phyloP scores from a whole-genome alignment of 2,113 vertebrate species.

The Monopterus albus region DNA sequence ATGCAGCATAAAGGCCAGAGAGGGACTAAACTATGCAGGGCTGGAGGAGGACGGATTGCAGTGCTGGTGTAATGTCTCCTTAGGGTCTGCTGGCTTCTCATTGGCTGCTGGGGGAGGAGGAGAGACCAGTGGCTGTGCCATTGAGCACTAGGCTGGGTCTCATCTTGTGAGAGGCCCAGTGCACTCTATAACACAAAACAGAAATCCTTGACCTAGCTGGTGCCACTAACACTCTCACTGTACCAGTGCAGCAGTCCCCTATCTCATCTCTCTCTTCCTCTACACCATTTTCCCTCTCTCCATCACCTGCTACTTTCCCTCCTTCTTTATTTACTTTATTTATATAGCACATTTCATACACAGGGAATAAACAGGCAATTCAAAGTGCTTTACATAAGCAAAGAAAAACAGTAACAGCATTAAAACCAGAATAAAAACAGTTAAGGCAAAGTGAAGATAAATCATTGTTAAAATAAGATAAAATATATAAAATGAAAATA shows the following conservation, averaged over 20 bases:
- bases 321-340: neutral
- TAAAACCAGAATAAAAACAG: too few species aligned
- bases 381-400: neutral
- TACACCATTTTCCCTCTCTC: slow-evolving; percentile 15
- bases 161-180: slow-evolving; percentile 75
- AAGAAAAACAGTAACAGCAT: too few species aligned
- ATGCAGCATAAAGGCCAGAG: slow-evolving; percentile 18
- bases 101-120: slow-evolving; percentile 53
- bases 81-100: slow-evolving; percentile 49
- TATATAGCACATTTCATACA: neutral
- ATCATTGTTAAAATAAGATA: too few species aligned
- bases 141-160: slow-evolving; percentile 74
- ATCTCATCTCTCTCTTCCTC: slow-evolving; percentile 12
- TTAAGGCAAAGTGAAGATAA: too few species aligned
- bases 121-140: slow-evolving; percentile 60
- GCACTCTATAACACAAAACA: slow-evolving; percentile 75
- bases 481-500: too few species aligned
- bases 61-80: slow-evolving; percentile 52
- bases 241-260: slow-evolving; percentile 31
- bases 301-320: slow-evolving; percentile 5
- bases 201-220: slow-evolving; percentile 72
- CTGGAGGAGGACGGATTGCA: slow-evolving; percentile 32
- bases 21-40: slow-evolving; percentile 5
- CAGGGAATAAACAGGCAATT: neutral
- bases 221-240: slow-evolving; percentile 64